Conservation (phyloP, 2,888 invertebrate species). For the Chouioia cunea region DNA sequence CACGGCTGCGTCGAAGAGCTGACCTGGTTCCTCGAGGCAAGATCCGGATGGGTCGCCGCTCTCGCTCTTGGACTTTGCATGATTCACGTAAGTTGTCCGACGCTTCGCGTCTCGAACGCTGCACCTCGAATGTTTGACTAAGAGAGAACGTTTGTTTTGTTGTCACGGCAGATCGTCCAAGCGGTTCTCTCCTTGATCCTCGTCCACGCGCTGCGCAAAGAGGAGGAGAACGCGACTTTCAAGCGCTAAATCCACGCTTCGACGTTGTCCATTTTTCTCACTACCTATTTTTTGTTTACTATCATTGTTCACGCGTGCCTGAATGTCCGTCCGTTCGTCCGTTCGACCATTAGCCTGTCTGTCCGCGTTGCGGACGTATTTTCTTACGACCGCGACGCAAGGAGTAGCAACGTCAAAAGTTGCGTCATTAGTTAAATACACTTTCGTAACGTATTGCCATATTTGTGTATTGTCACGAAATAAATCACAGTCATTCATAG, state of each 20-base stretch:
- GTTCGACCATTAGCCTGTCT: not conserved
- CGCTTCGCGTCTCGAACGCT: not conserved
- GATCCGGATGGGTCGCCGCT: constrained; percentile 86
- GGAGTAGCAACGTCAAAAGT: too few species aligned
- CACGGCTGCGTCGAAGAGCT: constrained; percentile 90
- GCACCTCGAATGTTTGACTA: not conserved
- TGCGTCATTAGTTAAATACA: constrained; percentile 10
- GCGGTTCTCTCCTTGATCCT: constrained; percentile 79
- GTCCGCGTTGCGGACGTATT: not conserved
- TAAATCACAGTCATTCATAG: constrained; percentile 30
- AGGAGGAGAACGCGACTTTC: constrained; percentile 75
- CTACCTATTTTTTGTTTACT: too few species aligned
- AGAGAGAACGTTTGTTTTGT: constrained; percentile 45
- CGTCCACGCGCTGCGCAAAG: constrained; percentile 81
- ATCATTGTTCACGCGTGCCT: not conserved
- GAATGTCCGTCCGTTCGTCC: not conserved
- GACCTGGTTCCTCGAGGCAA: constrained; percentile 89
- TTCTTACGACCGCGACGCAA: constrained; percentile 44
- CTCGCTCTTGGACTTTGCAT: constrained; percentile 82
- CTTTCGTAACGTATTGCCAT: constrained; percentile 37
- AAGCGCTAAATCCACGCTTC: constrained; percentile 62
- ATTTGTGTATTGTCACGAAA: constrained; percentile 38
- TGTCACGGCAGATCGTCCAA: constrained; percentile 78
- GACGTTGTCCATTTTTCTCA: too few species aligned
- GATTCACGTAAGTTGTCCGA: constrained; percentile 83